Conservation (phyloP, 2,888 invertebrate genomes). For the Brenthis daphne region DNA sequence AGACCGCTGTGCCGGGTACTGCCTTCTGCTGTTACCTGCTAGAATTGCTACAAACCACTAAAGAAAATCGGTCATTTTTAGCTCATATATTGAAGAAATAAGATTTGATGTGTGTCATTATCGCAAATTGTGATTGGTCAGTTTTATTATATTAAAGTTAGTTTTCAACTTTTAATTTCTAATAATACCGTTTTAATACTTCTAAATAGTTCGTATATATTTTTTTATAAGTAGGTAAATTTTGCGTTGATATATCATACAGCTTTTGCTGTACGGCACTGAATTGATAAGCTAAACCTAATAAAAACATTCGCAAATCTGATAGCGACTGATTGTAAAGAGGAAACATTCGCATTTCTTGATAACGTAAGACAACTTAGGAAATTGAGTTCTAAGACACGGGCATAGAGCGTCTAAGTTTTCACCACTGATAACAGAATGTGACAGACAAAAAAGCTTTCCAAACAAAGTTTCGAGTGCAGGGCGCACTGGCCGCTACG, state of each 20-base stretch:
- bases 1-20: slow-evolving; percentile 36
- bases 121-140: not conserved
- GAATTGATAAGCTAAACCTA: slow-evolving; percentile 7
- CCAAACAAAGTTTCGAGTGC: slow-evolving; percentile 80
- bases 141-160: slow-evolving; percentile 1
- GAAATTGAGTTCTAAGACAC: slow-evolving; percentile 29
- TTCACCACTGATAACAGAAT: slow-evolving; percentile 75
- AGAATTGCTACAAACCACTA: slow-evolving; percentile 50
- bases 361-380: slow-evolving; percentile 21
- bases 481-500: slow-evolving; percentile 72
- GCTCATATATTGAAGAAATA: too few species aligned
- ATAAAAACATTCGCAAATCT: slow-evolving; percentile 25
- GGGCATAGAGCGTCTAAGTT: slow-evolving; percentile 59
- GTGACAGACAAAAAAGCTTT: slow-evolving; percentile 80
- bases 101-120: not conserved
- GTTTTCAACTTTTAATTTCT: not conserved
- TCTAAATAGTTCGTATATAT: slow-evolving; percentile 13
- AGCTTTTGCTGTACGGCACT: not conserved
- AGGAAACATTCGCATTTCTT: slow-evolving; percentile 7
- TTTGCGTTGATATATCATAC: not conserved
- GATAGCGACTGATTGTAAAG: slow-evolving; percentile 15
- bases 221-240: slow-evolving; percentile 6
- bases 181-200: not conserved
- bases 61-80: slow-evolving; percentile 1
- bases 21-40: slow-evolving; percentile 46